phyloP scores from a whole-genome alignment of 37 sponge, comb jelly and placozoan genomes.

The Ianthella basta region DNA sequence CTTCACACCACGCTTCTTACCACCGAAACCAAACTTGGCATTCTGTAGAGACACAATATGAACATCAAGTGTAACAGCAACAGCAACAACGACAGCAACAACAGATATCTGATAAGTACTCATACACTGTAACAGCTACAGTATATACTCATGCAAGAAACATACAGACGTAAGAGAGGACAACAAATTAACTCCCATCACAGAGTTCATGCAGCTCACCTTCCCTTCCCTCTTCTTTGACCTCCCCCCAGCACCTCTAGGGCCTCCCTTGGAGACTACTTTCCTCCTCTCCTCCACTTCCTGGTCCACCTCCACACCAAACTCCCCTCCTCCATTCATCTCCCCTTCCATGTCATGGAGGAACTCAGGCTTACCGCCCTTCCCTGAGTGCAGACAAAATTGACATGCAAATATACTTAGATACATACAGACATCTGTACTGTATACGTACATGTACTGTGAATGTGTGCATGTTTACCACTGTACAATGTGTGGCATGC shows the following conservation, averaged over 20 bases:
- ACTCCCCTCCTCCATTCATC: neutral
- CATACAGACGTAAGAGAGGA: neutral
- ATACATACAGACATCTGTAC: too few species aligned
- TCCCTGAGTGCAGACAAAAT: neutral
- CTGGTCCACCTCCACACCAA: conserved; percentile 8
- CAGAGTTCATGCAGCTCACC: too few species aligned
- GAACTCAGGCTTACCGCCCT: neutral
- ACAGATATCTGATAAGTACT: too few species aligned
- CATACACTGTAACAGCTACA: too few species aligned
- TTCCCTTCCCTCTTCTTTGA: conserved; percentile 12
- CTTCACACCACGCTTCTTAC: conserved; percentile 72
- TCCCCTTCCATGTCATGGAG: neutral
- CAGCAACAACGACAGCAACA: too few species aligned
- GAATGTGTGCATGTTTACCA: too few species aligned
- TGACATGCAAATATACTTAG: too few species aligned
- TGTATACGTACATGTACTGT: too few species aligned
- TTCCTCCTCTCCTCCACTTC: neutral
- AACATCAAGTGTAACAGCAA: neutral
- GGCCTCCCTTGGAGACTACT: too few species aligned
- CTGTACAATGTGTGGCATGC: too few species aligned
- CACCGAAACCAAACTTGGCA: conserved; percentile 82
- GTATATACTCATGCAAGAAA: neutral
- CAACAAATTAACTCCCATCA: too few species aligned
- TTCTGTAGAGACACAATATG: conserved; percentile 46
- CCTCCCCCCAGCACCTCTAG: neutral